phyloP scores from a whole-genome alignment of 2,113 vertebrate genomes.

The Thalassoma bifasciatum region DNA sequence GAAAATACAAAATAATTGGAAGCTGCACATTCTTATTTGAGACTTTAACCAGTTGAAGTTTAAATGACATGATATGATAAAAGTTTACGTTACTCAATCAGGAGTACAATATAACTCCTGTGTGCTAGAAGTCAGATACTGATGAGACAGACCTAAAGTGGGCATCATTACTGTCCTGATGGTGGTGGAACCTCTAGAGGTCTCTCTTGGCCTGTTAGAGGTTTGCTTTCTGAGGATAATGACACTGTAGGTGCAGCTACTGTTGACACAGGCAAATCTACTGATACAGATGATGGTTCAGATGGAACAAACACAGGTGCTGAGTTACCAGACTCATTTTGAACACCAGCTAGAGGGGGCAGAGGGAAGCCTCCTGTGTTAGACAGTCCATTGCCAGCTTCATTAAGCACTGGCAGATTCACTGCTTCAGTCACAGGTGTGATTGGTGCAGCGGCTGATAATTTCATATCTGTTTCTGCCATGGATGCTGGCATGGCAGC shows the following conservation, averaged over 20 bases:
- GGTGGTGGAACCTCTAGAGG: not conserved
- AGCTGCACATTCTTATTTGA: not conserved
- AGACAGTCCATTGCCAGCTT: constrained; percentile 41
- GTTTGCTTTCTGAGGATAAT: constrained; percentile 13
- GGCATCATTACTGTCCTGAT: not conserved
- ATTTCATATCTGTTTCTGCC: constrained; percentile 10
- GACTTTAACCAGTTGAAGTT: not conserved
- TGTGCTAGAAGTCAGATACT: not conserved
- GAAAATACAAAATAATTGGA: constrained; percentile 6
- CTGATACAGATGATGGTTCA: constrained; percentile 22
- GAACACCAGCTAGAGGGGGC: constrained; percentile 1
- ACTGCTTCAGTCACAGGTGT: constrained; percentile 35
- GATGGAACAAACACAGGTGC: constrained; percentile 13
- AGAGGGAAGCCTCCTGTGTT: constrained; percentile 13
- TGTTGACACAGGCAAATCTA: not conserved
- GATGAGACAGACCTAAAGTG: not conserved
- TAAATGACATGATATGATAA: not conserved
- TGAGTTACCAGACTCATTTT: constrained; percentile 26
- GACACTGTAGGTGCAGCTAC: constrained; percentile 20
- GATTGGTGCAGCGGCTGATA: constrained; percentile 30
- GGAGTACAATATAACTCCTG: too few relatives aligned
- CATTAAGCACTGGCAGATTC: constrained; percentile 9
- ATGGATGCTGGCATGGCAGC: not conserved
- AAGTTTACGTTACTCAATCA: not conserved
- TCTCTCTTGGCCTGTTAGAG: constrained; percentile 15